A percentile compares a stretch with the other conserved stretches of the same genome.
Evolutionary conservation across 2,797 vertebrate species (phyloP).

Genomic region (Sebastes melanostomus): DNA sequence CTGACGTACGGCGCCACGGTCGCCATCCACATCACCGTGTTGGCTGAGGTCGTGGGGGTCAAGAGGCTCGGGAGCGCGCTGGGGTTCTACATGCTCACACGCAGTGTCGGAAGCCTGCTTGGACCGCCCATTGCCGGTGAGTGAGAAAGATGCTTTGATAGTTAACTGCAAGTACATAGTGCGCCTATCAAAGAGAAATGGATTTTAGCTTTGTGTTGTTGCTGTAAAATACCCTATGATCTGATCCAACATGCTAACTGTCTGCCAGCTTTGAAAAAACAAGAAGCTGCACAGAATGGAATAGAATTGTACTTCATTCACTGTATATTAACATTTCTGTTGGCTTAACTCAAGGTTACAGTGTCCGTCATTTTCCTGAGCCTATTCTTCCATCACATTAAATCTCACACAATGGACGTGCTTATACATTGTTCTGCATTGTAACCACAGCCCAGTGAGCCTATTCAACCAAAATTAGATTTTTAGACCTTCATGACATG

Average conservation of each 20-base stretch:
- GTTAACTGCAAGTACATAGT: background rate
- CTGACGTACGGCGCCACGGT: conserved; percentile 80
- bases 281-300: background rate
- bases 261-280: background rate
- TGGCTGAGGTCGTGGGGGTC: conserved; percentile 79
- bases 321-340: conserved; percentile 5
- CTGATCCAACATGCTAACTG: background rate
- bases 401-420: conserved; percentile 37
- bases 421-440: conserved; percentile 24
- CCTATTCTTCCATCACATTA: conserved; percentile 19
- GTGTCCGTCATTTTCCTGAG: background rate
- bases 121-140: conserved; percentile 81
- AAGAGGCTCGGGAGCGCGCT: conserved; percentile 78
- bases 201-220: conserved; percentile 1
- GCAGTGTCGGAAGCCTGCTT: conserved; percentile 80
- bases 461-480: conserved; percentile 44
- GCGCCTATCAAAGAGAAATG: conserved; percentile 10
- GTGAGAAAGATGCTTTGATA: conserved; percentile 27
- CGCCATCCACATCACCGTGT: conserved; percentile 80
- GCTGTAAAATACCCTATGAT: conserved; percentile 12
- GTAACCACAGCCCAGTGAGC: conserved; percentile 29
- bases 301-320: background rate
- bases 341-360: conserved; percentile 29
- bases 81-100: conserved; percentile 84
- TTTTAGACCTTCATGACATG: conserved; percentile 36